Evolutionary conservation across 2,797 vertebrate species (phyloP).

Genomic region (Bovichtus diacanthus): DNA sequence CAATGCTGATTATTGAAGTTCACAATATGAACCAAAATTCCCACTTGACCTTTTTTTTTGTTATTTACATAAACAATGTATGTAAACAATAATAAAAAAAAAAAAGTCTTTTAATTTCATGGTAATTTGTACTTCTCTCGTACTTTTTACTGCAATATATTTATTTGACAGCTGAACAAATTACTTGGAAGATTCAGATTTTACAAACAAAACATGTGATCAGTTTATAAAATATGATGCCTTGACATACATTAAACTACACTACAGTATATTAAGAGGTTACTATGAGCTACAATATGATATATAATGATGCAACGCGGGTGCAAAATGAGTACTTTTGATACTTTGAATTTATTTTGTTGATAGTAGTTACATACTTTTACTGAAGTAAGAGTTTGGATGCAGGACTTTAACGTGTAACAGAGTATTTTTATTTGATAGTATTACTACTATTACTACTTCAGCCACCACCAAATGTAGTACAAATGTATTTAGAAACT

Average conservation of each 20-base stretch:
- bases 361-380: background rate
- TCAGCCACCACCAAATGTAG: background rate
- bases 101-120: too few relatives aligned
- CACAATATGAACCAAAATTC: background rate
- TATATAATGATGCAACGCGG: background rate
- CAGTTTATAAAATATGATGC: background rate
- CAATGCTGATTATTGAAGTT: background rate
- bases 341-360: background rate
- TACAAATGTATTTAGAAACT: too few relatives aligned
- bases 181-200: too few relatives aligned
- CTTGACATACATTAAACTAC: background rate
- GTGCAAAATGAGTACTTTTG: background rate
- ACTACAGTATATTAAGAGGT: background rate
- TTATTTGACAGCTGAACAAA: too few relatives aligned
- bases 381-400: background rate
- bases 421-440: background rate
- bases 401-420: too few relatives aligned
- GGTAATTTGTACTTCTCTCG: too few relatives aligned
- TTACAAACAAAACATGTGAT: too few relatives aligned
- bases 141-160: too few relatives aligned
- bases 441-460: background rate
- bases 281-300: background rate
- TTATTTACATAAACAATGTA: too few relatives aligned
- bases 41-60: too few relatives aligned
- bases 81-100: too few relatives aligned